A percentile compares a stretch with the other conserved stretches of the same genome.
Evolutionary conservation across 2,888 invertebrate genomes (phyloP).

Genomic region (Scaptomyza caliginosa): DNA sequence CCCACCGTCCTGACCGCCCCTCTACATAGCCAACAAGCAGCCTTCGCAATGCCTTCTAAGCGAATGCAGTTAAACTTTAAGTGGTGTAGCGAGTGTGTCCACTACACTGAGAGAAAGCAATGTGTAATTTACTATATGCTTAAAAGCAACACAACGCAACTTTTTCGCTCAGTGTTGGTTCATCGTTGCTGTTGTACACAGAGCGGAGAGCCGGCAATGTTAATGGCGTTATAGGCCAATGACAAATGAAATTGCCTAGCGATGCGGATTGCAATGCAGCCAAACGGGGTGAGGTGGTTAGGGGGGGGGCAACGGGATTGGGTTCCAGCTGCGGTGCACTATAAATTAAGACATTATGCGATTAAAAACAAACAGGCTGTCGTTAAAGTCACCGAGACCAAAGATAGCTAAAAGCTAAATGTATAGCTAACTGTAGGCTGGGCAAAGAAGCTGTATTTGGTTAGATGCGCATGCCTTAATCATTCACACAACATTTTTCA

Average conservation of each 20-base stretch:
- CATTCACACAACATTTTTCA: conserved; percentile 44
- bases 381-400: conserved; percentile 64
- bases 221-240: conserved; percentile 79
- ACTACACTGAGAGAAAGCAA: background rate
- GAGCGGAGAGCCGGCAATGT: conserved; percentile 50
- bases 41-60: conserved; percentile 35
- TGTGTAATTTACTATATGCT: no score
- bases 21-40: conserved; percentile 3
- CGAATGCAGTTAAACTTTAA: conserved; percentile 66
- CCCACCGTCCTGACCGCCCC: conserved; percentile 1
- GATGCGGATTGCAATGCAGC: conserved; percentile 49
- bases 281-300: background rate
- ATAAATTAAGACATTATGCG: conserved; percentile 83
- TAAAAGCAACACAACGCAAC: no score
- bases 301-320: background rate
- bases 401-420: conserved; percentile 16
- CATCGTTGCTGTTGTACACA: conserved; percentile 7
- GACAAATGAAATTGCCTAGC: conserved; percentile 75
- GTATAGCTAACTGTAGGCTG: conserved; percentile 11
- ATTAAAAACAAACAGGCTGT: conserved; percentile 81
- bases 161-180: background rate
- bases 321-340: conserved; percentile 59
- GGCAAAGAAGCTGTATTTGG: background rate
- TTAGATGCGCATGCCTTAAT: conserved; percentile 4
- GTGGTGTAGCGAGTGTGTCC: conserved; percentile 55